Evolutionary conservation across 2,888 invertebrate species (phyloP).

Genomic region (Pyrrhia umbra): DNA sequence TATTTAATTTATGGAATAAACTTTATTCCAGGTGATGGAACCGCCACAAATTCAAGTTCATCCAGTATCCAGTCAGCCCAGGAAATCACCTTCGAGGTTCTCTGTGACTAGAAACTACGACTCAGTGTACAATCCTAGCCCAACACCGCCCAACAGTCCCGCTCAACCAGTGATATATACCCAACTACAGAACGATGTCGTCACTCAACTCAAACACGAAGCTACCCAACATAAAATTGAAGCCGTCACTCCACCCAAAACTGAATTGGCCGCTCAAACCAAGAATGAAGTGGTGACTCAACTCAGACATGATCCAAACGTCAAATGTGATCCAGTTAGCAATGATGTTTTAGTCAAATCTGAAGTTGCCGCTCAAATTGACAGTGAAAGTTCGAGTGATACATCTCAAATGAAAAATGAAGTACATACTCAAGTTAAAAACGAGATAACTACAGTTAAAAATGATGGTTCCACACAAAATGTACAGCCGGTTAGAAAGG

Average conservation of each 20-base stretch:
- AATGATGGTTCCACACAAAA: conserved; percentile 24
- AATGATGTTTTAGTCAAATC: neutral
- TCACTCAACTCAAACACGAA: conserved; percentile 43
- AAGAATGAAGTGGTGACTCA: conserved; percentile 14
- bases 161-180: conserved; percentile 46
- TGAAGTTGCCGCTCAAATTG: neutral
- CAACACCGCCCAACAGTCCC: conserved; percentile 61
- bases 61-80: conserved; percentile 90
- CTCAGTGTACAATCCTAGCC: conserved; percentile 72
- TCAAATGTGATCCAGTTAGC: conserved; percentile 7
- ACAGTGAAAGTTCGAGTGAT: conserved; percentile 1
- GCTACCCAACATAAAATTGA: conserved; percentile 17
- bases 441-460: conserved; percentile 8
- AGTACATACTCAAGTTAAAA: conserved; percentile 7
- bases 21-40: conserved; percentile 78
- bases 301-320: neutral
- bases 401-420: conserved; percentile 14
- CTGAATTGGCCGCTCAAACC: conserved; percentile 24
- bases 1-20: no score
- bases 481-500: neutral
- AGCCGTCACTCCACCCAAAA: conserved; percentile 22
- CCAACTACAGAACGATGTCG: conserved; percentile 47
- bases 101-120: conserved; percentile 87
- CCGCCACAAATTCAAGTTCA: conserved; percentile 88
- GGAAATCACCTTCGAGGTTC: conserved; percentile 84